Conservation (phyloP, 1,140 invertebrate species). For the Drosophila prosaltans region DNA sequence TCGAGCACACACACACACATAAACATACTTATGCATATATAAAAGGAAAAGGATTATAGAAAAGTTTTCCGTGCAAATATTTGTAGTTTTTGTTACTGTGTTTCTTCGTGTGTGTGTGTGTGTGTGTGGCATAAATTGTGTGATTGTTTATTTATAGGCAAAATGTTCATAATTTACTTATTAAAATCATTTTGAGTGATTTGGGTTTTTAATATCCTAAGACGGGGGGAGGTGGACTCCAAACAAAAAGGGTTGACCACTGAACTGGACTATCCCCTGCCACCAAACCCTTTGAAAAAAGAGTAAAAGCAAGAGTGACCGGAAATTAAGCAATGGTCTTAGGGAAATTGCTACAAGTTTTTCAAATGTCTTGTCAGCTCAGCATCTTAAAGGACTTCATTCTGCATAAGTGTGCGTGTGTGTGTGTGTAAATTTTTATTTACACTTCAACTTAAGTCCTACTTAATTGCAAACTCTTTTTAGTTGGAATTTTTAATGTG, state of each 20-base stretch:
- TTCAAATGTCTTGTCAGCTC: slow-evolving; percentile 63
- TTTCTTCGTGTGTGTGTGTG: slow-evolving; percentile 33
- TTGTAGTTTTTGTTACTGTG: slow-evolving; percentile 56
- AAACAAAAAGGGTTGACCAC: slow-evolving; percentile 60
- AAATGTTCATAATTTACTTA: slow-evolving; percentile 80
- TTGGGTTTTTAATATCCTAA: slow-evolving; percentile 78
- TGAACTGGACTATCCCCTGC: neutral
- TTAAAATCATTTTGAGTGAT: slow-evolving; percentile 82
- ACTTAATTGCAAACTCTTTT: slow-evolving; percentile 81
- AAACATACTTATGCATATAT: neutral
- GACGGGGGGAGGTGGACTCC: slow-evolving; percentile 26
- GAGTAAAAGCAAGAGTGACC: slow-evolving; percentile 73
- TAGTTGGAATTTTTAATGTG: slow-evolving; percentile 78
- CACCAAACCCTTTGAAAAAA: slow-evolving; percentile 43
- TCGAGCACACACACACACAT: slow-evolving; percentile 3
- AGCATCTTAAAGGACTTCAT: slow-evolving; percentile 28
- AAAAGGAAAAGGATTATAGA: slow-evolving; percentile 67
- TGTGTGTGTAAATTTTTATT: slow-evolving; percentile 29
- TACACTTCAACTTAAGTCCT: slow-evolving; percentile 79
- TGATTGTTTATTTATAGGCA: slow-evolving; percentile 80
- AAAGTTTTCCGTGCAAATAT: slow-evolving; percentile 71
- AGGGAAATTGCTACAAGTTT: slow-evolving; percentile 79
- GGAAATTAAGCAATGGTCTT: slow-evolving; percentile 82
- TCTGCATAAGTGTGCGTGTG: slow-evolving; percentile 8
- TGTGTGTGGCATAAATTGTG: slow-evolving; percentile 76